Evolutionary conservation across 2,888 invertebrate species (phyloP).

Genomic region (Venusia cambrica): DNA sequence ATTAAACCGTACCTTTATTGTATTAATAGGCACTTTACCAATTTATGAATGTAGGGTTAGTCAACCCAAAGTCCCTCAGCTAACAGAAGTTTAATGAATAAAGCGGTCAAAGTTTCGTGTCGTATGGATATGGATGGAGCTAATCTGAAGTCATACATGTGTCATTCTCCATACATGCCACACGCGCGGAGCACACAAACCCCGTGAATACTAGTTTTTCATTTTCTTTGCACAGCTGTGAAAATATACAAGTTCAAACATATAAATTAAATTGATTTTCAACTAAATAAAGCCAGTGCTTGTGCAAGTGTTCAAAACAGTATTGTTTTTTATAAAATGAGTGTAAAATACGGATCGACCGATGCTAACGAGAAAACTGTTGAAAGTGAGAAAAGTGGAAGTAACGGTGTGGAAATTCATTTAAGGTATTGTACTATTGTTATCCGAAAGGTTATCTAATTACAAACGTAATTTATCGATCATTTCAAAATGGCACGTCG

Average conservation of each 20-base stretch:
- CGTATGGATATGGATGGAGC: constrained; percentile 39
- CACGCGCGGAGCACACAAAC: constrained; percentile 44
- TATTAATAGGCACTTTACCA: no score
- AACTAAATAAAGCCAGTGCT: no score
- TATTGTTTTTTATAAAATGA: constrained; percentile 51
- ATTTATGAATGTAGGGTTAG: no score
- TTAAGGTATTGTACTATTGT: no score
- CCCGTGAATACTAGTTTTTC: constrained; percentile 20
- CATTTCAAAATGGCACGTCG: no score
- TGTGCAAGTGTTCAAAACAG: constrained; percentile 22
- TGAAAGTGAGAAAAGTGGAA: constrained; percentile 46
- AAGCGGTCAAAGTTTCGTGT: constrained; percentile 19
- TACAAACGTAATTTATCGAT: no score
- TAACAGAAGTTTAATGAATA: constrained; percentile 21
- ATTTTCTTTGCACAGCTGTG: constrained; percentile 40
- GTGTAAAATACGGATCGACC: constrained; percentile 65
- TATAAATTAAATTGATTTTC: constrained; percentile 19
- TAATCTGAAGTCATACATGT: constrained; percentile 56
- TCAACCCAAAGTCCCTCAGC: no score
- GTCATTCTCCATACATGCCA: constrained; percentile 52
- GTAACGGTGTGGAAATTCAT: constrained; percentile 44
- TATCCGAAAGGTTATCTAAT: no score
- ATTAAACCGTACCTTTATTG: no score
- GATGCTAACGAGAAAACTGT: constrained; percentile 46
- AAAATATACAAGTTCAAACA: constrained; percentile 23